Conservation (phyloP, 2,113 vertebrate genomes). For the cat (Felis catus) region F.catus_Fca126_mat1.0 CM031426.1:15830001-15830500, state of each 20-base stretch:
- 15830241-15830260: neutral
- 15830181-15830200: neutral
- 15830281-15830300: neutral
- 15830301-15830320: neutral
- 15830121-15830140: neutral
- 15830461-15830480: neutral
- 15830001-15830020: conserved; percentile 7
- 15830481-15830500: neutral
- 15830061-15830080: neutral
- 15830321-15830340: neutral
- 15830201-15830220: neutral
- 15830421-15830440: neutral
- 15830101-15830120: neutral
- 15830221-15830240: neutral
- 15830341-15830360: neutral
- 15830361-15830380: neutral
- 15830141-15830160: neutral
- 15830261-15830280: neutral
- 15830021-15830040: neutral
- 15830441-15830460: neutral
- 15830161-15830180: neutral
- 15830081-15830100: neutral
- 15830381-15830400: neutral
- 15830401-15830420: neutral
- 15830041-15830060: neutral